Percentiles rank a stretch among this genome's conserved stretches.
Conservation (phyloP, 2,113 vertebrate species). For the Prunella himalayana region DNA sequence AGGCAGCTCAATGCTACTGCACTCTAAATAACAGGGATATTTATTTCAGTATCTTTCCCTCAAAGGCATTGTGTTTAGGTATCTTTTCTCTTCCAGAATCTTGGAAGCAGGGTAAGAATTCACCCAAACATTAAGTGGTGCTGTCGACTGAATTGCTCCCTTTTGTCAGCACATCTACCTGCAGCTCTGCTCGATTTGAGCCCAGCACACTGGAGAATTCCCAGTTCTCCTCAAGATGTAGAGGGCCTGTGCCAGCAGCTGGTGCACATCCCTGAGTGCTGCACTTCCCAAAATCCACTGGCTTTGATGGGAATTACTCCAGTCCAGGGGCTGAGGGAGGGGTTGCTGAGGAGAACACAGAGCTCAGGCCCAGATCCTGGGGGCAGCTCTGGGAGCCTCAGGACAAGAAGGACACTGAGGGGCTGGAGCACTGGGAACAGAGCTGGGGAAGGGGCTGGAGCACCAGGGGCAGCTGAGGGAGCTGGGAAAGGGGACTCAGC, state of each 20-base stretch:
- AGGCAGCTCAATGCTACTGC: not conserved
- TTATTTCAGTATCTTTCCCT: not conserved
- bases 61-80: not conserved
- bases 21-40: not conserved
- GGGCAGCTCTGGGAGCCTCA: too few relatives aligned
- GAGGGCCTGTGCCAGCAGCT: not conserved
- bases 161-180: not conserved
- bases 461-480: accelerated
- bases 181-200: not conserved
- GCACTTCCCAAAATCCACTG: accelerated
- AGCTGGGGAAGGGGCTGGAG: not conserved
- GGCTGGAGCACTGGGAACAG: accelerated
- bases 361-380: not conserved
- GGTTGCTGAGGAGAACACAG: not conserved
- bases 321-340: not conserved
- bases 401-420: not conserved
- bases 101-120: not conserved
- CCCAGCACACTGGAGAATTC: not conserved
- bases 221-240: not conserved
- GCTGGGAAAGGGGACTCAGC: not conserved
- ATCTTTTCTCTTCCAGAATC: not conserved
- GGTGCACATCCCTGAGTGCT: accelerated
- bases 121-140: accelerated
- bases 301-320: not conserved
- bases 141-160: accelerated